Evolutionary conservation across 2,888 invertebrate species (phyloP).

Genomic region (Diogma glabrata): DNA sequence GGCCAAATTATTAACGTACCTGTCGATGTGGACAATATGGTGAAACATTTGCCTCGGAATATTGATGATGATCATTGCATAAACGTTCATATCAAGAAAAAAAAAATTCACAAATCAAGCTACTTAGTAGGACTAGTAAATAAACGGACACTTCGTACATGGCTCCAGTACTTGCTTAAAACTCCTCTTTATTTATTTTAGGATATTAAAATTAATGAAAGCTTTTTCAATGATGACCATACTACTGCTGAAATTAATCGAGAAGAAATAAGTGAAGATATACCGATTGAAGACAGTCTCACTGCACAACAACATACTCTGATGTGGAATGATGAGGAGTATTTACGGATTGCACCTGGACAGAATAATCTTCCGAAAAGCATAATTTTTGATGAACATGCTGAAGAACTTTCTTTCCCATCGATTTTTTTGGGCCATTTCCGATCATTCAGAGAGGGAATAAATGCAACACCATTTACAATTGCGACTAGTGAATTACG

Average conservation of each 20-base stretch:
- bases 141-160: too few species aligned
- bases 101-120: conserved; percentile 25
- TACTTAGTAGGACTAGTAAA: conserved; percentile 18
- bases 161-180: too few species aligned
- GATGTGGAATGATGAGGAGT: conserved; percentile 20
- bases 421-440: conserved; percentile 30
- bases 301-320: conserved; percentile 20
- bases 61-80: conserved; percentile 28
- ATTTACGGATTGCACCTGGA: conserved; percentile 11
- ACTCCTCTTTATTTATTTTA: too few species aligned
- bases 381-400: conserved; percentile 26
- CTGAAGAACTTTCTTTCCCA: conserved; percentile 35
- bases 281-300: conserved; percentile 20
- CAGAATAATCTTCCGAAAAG: conserved; percentile 18
- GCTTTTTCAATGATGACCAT: conserved; percentile 1
- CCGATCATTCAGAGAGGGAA: conserved; percentile 22
- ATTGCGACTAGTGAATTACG: too few species aligned
- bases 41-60: conserved; percentile 26
- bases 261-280: conserved; percentile 12
- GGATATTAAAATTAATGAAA: conserved; percentile 1
- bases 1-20: conserved; percentile 32
- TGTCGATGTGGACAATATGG: too few species aligned
- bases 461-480: conserved; percentile 9
- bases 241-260: conserved; percentile 5
- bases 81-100: conserved; percentile 27